Evolutionary conservation across 1,140 invertebrate genomes (phyloP).

Genomic region (Drosophila pallidifrons): DNA sequence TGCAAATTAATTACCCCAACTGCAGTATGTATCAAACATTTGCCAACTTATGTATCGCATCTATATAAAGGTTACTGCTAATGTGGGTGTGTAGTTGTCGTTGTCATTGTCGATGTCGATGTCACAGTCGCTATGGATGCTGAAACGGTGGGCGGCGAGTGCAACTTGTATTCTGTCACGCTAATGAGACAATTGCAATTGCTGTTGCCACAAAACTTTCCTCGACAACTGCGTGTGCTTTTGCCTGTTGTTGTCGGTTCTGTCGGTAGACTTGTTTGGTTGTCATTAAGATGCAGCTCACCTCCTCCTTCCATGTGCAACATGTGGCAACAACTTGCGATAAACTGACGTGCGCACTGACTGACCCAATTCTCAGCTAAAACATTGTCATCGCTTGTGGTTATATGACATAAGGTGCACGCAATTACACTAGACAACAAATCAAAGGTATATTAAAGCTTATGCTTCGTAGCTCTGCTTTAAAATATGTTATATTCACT

Average conservation of each 20-base stretch:
- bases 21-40: conserved; percentile 57
- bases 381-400: conserved; percentile 73
- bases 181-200: conserved; percentile 82
- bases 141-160: conserved; percentile 21
- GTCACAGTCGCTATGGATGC: not conserved
- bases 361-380: conserved; percentile 75
- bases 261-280: conserved; percentile 41
- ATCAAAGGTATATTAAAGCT: conserved; percentile 4
- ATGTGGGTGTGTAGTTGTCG: conserved; percentile 9
- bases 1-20: conserved; percentile 73
- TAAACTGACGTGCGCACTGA: conserved; percentile 70
- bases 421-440: conserved; percentile 70
- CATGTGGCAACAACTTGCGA: conserved; percentile 59
- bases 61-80: conserved; percentile 16
- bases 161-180: conserved; percentile 62
- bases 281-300: conserved; percentile 75
- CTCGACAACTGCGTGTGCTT: conserved; percentile 13
- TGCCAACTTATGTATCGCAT: conserved; percentile 1
- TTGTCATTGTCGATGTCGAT: not conserved
- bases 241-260: conserved; percentile 23
- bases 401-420: conserved; percentile 80
- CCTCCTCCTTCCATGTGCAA: conserved; percentile 32
- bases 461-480: not conserved
- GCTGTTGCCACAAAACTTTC: conserved; percentile 68
- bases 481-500: not conserved